Percentiles rank a stretch among this genome's conserved stretches.
Conservation (phyloP, 2,797 vertebrate species). For the Melanotaenia parkinsoni region DNA sequence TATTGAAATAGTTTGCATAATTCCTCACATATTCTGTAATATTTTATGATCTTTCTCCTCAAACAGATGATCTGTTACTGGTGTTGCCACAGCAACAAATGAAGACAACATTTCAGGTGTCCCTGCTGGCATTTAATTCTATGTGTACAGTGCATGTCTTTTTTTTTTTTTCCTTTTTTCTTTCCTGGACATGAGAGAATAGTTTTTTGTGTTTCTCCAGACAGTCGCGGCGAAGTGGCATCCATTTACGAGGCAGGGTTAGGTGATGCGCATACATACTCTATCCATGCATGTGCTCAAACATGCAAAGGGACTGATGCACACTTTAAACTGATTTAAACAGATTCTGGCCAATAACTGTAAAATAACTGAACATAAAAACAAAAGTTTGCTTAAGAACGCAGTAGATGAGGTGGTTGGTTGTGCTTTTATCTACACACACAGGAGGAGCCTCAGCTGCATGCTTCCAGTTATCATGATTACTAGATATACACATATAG, state of each 20-base stretch:
- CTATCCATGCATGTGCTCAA: conserved; percentile 54
- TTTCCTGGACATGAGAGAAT: conserved; percentile 18
- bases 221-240: conserved; percentile 29
- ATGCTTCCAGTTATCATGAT: conserved; percentile 89
- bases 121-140: conserved; percentile 39
- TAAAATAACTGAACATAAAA: conserved; percentile 48
- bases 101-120: conserved; percentile 28
- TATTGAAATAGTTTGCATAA: conserved; percentile 30
- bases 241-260: conserved; percentile 39
- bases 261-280: conserved; percentile 46
- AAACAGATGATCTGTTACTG: conserved; percentile 25
- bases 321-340: conserved; percentile 44
- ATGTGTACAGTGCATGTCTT: conserved; percentile 48
- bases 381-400: conserved; percentile 55
- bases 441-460: conserved; percentile 65
- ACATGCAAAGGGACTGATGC: conserved; percentile 54
- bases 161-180: conserved; percentile 11
- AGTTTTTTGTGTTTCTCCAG: conserved; percentile 18
- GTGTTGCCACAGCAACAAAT: conserved; percentile 26
- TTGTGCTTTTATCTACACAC: conserved; percentile 77
- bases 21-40: conserved; percentile 33
- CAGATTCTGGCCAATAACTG: conserved; percentile 60
- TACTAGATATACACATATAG: conserved; percentile 75
- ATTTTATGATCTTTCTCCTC: conserved; percentile 25
- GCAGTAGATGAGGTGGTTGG: conserved; percentile 73